Base-by-base conservation (phyloP, 2,797 vertebrate species). In the Yasuhikotakia modesta region DNA sequence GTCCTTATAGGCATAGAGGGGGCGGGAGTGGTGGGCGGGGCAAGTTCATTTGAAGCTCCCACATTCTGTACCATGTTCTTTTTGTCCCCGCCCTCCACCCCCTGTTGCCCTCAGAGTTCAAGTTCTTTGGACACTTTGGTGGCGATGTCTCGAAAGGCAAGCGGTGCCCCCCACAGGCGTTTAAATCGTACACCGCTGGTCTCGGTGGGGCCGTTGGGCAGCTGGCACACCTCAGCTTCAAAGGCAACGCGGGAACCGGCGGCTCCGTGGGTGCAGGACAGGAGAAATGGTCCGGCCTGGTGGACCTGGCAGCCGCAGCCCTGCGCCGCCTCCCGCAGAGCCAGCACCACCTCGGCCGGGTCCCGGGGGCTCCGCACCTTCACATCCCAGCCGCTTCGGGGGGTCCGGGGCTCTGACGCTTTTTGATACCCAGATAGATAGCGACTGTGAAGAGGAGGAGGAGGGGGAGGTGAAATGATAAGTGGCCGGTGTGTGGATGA, bases 381-480 rank as follows among this genome's bases (percentile, higher is more conserved):
- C 92, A 95, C 89, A 95, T 94, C 90, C 92, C 94, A 94, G 96
- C 92, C 91, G 93, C 93, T 91, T 96, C 96, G 91, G 95, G 95
- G 87, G 95, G 95, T 87, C 95, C 96, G 86, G 94, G 96, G 93
- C 94, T 95, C 89, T 93, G 95, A 81, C 95, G 95, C 92, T 96
- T 94, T 89, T 96, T 96, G 94, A 97, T 96, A 89, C 96, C 96
- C 94, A 96, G 95, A 94, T 97, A 97, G 88, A 96, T 96, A 92
- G 96, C 96, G 90, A 96, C 96, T 96, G 88, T 12, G 35, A 24
- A 22, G 16, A n/a, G n/a, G 1, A n/a, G 63, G 8, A 45, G 30
- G 52, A n/a, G n/a, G n/a, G n/a, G n/a, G n/a, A 43, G 22, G 46
- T 21, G 21, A 8, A 27, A 35, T 39, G 57, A 6, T 45, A 5